Base-by-base conservation (phyloP, 1,140 invertebrate species). In the Macrostomum lignano region DNA sequence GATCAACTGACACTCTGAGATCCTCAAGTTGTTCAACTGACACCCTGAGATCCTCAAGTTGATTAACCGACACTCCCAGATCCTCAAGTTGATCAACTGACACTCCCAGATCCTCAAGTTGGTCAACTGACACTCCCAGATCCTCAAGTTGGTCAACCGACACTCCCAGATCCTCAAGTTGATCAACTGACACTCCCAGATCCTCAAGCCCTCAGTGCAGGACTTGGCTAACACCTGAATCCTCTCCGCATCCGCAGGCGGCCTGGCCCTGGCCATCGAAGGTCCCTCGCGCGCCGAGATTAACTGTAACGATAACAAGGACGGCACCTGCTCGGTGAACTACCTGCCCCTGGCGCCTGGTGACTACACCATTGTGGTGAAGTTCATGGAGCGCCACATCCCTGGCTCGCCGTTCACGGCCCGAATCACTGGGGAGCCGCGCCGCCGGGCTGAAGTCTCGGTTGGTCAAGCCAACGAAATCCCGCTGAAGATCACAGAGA, bases 401-500 rank as follows among this genome's bases (percentile, higher is more conserved):
- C 74, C 74, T 52, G 84, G 84, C 39, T 84, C 78, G 24, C 86
- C 86, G 7, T 94, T 77, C 59, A 67, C 70, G 37, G 70, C 81
- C 31, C 88, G 91, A 9, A 30, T 30, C 21, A 3, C 17, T 21
- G 78, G 79, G n/a, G 81, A 91, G 58, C 78, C 79, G 22, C 69
- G 76, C 24, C 86, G 88, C 53, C 69, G 79, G 40, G 82, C 86
- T 47, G 81, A 93, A 60, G 79, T 94, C 41, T 84, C 78, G 0
- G 79, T 91, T 2, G 84, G 82, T 31, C 82, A 77, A 25, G 84
- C 78, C 47, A 86, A 76, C 42, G 84, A 94, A 56, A 78, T 96
- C 0, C 75, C 78, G 2, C 67, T 96, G 17, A 84, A 84, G 55
- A 72, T 93, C n/a, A 70, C 70, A 9, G 82, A 94, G 46, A 67